Conservation (phyloP, 1,140 invertebrate genomes). For the Eupeodes corollae region DNA sequence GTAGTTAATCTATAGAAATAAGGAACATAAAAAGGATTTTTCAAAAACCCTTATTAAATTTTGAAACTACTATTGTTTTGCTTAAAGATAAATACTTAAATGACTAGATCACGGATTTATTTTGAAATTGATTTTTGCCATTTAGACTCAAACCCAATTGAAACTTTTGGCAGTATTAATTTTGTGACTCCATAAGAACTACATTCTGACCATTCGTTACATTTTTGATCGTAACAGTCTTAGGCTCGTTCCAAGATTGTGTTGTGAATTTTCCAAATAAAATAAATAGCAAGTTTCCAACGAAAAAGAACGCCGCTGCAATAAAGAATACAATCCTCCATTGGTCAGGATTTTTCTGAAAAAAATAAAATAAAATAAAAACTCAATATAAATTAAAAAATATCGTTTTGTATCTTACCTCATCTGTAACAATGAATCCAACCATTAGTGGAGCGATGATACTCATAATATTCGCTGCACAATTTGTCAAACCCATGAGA, state of each 20-base stretch:
- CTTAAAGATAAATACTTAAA: no score
- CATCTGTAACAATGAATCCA: slow-evolving; percentile 50
- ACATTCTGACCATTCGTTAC: no score
- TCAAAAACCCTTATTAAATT: no score
- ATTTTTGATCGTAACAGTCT: slow-evolving; percentile 10
- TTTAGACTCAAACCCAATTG: no score
- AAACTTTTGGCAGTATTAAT: no score
- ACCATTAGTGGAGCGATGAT: slow-evolving; percentile 60
- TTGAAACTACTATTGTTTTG: no score
- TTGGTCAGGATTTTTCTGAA: slow-evolving; percentile 42
- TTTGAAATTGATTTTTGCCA: no score
- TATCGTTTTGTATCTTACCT: slow-evolving; percentile 37
- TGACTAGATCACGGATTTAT: no score
- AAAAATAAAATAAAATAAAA: slow-evolving; percentile 14
- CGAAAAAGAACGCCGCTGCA: slow-evolving; percentile 53
- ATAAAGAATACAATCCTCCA: slow-evolving; percentile 71
- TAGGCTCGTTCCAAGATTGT: slow-evolving; percentile 54
- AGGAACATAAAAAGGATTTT: no score
- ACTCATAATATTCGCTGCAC: slow-evolving; percentile 58
- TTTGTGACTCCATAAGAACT: no score
- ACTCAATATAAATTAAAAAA: neutral
- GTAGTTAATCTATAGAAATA: no score
- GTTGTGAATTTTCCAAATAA: slow-evolving; percentile 50
- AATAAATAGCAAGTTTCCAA: slow-evolving; percentile 56
- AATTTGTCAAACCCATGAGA: slow-evolving; percentile 60